Conservation (phyloP, 2,888 invertebrate genomes). For the Helobdella robusta region DNA sequence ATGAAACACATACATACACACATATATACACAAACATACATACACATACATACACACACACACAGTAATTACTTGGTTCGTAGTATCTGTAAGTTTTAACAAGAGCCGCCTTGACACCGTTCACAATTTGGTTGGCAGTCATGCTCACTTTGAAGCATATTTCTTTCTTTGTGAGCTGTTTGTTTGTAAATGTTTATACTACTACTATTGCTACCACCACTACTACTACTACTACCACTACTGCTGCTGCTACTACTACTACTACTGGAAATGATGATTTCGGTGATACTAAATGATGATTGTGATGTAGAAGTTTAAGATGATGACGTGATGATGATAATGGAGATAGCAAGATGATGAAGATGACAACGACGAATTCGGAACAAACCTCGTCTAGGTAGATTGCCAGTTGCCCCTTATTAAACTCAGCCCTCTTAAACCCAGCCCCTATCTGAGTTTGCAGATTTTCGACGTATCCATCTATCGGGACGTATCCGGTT, state of each 20-base stretch:
- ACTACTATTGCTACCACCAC: too few relatives aligned
- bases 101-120: slow-evolving; percentile 17
- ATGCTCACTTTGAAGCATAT: background rate
- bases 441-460: slow-evolving; percentile 1
- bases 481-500: slow-evolving; percentile 12
- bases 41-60: too few relatives aligned
- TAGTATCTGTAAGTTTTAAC: slow-evolving; percentile 23
- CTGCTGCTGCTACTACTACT: too few relatives aligned
- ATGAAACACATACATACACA: too few relatives aligned
- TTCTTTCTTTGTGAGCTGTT: slow-evolving; percentile 6
- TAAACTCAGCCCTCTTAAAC: slow-evolving; percentile 14
- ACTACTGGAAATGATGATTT: too few relatives aligned
- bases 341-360: too few relatives aligned
- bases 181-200: background rate
- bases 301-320: too few relatives aligned
- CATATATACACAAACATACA: too few relatives aligned
- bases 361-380: too few relatives aligned
- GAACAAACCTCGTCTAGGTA: slow-evolving; percentile 20
- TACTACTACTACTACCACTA: too few relatives aligned
- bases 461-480: background rate
- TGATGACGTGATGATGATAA: too few relatives aligned
- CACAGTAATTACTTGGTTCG: slow-evolving; percentile 15
- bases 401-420: background rate
- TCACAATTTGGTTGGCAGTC: background rate
- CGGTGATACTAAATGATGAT: too few relatives aligned